Base-by-base conservation (phyloP, 2,888 invertebrate genomes). In the Sphecodes monilicornis region DNA sequence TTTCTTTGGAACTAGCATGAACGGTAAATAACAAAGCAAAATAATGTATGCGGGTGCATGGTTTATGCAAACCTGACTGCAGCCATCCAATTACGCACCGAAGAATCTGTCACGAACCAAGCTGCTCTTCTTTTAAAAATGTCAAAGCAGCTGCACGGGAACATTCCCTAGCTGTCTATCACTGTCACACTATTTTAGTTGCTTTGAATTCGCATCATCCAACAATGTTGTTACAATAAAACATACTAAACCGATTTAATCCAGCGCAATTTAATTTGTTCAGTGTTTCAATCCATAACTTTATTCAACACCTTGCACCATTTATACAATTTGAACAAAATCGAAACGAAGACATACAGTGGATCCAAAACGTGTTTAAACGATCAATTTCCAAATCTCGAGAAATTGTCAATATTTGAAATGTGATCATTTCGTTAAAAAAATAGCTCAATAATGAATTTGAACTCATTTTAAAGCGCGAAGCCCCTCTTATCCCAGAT, bases 1-100 rank as follows among this genome's bases (percentile, higher is more conserved):
- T 87, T 76, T 66, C 68, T 46, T 78, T 71, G 78, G 83, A 85
- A 77, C 88, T 89, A 82, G 89, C 89, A 85, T 87, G 80, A 88
- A 88, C 85, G 87, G 64, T 85, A 32, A 85, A 69, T 78, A 86
- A 86, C 78, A 86, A 86, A 80, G 81, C 75, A 86, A 85, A 85
- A 78, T 80, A 85, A 86, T 81, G 80, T 80, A 85, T 80, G 85
- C 85, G 73, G 73, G 76, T 85, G 85, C 85, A 36, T 85, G 85
- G 85, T 85, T 80, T 76, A 77, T 77, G 76, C 80, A 66, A 43
- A 4, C 29, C 85, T 75, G 76, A 70, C 74, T 72, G 80, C 80
- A 70, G 74, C 39, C 80, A 41, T 76, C 46, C 26, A 32, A 75
- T 84, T 71, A 10, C n/a, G 22, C 10, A 29, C 8, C 50, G 46